Percentiles rank a stretch among this genome's conserved stretches.
Evolutionary conservation across 2,797 vertebrate genomes (phyloP).

Genomic region (Rhyacichthys aspro): DNA sequence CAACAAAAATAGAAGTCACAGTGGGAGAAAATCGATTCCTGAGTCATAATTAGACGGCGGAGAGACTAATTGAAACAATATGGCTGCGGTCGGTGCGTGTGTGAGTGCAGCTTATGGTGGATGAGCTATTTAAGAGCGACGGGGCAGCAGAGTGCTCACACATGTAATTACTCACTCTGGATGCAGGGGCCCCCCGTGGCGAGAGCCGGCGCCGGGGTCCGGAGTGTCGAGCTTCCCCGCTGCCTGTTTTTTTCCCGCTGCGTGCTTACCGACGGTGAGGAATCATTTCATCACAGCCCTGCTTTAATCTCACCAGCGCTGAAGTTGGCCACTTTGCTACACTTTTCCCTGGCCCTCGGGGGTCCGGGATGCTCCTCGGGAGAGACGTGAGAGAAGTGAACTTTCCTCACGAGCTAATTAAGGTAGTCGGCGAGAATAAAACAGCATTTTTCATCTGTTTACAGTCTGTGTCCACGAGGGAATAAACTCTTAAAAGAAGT

Average conservation of each 20-base stretch:
- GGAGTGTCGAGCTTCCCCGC: slow-evolving; percentile 54
- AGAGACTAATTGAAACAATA: slow-evolving; percentile 37
- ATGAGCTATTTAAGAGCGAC: slow-evolving; percentile 34
- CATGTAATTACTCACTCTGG: slow-evolving; percentile 68
- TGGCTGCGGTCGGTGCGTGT: slow-evolving; percentile 25
- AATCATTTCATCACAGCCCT: slow-evolving; percentile 65
- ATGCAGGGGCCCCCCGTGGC: slow-evolving; percentile 47
- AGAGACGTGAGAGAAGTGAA: slow-evolving; percentile 18
- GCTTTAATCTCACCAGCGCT: slow-evolving; percentile 50
- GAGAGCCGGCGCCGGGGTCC: slow-evolving; percentile 45
- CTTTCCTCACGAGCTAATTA: slow-evolving; percentile 45
- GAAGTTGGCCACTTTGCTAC: slow-evolving; percentile 25
- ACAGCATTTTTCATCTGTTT: slow-evolving; percentile 13
- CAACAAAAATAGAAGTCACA: slow-evolving; percentile 16
- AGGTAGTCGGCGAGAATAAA: slow-evolving; percentile 17
- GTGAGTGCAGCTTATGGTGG: slow-evolving; percentile 48
- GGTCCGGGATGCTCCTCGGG: slow-evolving; percentile 17
- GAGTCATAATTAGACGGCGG: slow-evolving; percentile 41
- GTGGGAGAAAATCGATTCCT: slow-evolving; percentile 45
- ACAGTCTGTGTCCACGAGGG: slow-evolving; percentile 8
- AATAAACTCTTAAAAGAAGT: not conserved
- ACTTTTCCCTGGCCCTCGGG: slow-evolving; percentile 20
- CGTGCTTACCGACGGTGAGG: slow-evolving; percentile 46
- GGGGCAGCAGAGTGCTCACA: slow-evolving; percentile 54
- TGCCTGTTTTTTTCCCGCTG: slow-evolving; percentile 58